These are phyloP conservation scores for Phymatocera aterrima DNA, from an alignment of 2,888 invertebrate genomes.

Conservation along the genomic window DNA sequence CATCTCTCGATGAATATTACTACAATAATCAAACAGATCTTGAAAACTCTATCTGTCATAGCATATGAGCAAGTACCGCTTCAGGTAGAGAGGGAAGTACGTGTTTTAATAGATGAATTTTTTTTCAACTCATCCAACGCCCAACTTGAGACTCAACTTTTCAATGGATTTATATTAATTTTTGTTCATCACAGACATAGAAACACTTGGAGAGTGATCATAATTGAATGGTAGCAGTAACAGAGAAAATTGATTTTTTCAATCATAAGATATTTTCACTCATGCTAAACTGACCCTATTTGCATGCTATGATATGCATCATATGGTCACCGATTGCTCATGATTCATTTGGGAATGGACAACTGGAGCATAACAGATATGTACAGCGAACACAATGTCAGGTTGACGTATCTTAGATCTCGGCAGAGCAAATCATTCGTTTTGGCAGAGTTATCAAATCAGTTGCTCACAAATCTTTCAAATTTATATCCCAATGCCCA, in stretches of 20 bases:
- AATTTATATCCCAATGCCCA: background rate
- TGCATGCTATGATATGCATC: too few species aligned
- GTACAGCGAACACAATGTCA: background rate
- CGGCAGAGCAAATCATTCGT: background rate
- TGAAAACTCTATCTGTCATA: background rate
- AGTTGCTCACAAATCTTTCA: background rate
- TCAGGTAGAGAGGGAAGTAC: background rate
- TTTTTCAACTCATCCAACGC: too few species aligned
- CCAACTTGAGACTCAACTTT: too few species aligned
- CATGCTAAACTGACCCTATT: background rate
- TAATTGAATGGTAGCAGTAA: too few species aligned
- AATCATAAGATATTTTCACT: background rate
- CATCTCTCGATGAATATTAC: background rate
- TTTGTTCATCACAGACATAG: too few species aligned
- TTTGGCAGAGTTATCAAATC: background rate
- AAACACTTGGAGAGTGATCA: background rate
- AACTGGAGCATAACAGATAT: background rate
- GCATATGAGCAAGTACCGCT: background rate
- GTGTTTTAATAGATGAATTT: too few species aligned
- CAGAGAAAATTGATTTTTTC: background rate
- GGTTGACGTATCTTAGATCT: background rate
- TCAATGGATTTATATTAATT: too few species aligned
- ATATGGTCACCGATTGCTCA: background rate
- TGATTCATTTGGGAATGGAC: background rate
- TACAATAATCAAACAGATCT: background rate